phyloP scores from a whole-genome alignment of 1,140 invertebrate species.

The Macrotrachela quadricornifera region DNA sequence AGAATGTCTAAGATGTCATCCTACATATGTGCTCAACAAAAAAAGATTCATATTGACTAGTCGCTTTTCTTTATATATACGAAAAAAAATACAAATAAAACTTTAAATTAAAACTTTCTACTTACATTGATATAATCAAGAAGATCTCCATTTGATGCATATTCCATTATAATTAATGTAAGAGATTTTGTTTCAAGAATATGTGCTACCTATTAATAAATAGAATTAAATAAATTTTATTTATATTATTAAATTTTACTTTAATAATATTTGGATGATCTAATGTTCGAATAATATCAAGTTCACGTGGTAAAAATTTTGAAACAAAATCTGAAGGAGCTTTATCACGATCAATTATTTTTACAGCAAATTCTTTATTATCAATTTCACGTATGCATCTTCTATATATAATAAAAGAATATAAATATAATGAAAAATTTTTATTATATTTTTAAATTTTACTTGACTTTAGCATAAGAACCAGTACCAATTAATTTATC shows the following conservation, averaged over 20 bases:
- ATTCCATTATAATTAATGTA: conserved; percentile 57
- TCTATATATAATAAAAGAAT: neutral
- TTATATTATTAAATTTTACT: conserved; percentile 14
- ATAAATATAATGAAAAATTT: neutral
- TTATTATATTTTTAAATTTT: neutral
- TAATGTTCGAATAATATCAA: conserved; percentile 60
- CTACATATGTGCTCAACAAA: conserved; percentile 24
- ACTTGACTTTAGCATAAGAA: conserved; percentile 7
- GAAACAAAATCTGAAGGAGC: conserved; percentile 53
- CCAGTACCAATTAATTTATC: neutral
- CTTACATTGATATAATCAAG: conserved; percentile 52
- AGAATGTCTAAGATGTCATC: neutral
- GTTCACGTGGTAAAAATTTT: conserved; percentile 68
- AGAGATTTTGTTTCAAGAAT: conserved; percentile 26
- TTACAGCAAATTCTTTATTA: conserved; percentile 44
- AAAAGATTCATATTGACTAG: too few relatives aligned
- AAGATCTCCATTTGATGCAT: conserved; percentile 62
- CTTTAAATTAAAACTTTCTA: conserved; percentile 10
- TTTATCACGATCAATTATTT: conserved; percentile 54
- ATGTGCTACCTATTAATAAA: neutral
- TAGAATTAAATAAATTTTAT: neutral
- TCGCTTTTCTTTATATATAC: too few relatives aligned
- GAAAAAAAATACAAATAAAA: neutral
- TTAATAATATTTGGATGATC: conserved; percentile 63
- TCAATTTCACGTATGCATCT: neutral